phyloP scores from a whole-genome alignment of 1,140 invertebrate species.

The Eufriesea mexicana region DNA sequence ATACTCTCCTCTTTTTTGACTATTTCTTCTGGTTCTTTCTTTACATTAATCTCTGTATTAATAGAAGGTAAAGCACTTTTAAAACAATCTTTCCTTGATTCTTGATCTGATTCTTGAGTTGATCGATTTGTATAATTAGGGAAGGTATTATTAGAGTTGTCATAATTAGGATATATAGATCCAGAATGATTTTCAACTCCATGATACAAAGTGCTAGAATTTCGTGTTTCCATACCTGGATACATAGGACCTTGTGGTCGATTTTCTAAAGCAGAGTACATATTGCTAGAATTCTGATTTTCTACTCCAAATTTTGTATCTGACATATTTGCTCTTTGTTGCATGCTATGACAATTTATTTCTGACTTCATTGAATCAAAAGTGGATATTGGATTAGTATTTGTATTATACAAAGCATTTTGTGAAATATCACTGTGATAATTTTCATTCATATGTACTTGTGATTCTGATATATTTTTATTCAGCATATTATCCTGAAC shows the following conservation, averaged over 20 bases:
- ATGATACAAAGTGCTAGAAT: slow-evolving; percentile 57
- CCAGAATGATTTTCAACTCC: slow-evolving; percentile 52
- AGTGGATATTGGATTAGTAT: slow-evolving; percentile 51
- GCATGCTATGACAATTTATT: slow-evolving; percentile 65
- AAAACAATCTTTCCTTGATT: slow-evolving; percentile 67
- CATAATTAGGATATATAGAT: slow-evolving; percentile 66
- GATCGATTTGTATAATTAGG: slow-evolving; percentile 50
- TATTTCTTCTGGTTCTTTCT: slow-evolving; percentile 68
- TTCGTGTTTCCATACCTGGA: slow-evolving; percentile 67
- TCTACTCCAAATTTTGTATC: slow-evolving; percentile 64
- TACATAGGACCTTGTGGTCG: slow-evolving; percentile 59
- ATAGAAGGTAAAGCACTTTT: slow-evolving; percentile 36
- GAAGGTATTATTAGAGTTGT: slow-evolving; percentile 52
- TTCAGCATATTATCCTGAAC: slow-evolving; percentile 67
- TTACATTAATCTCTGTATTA: slow-evolving; percentile 63
- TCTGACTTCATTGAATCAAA: slow-evolving; percentile 68
- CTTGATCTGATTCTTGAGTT: slow-evolving; percentile 49
- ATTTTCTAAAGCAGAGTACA: slow-evolving; percentile 64
- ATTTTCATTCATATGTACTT: slow-evolving; percentile 58
- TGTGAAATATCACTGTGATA: slow-evolving; percentile 67
- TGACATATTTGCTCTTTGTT: slow-evolving; percentile 43
- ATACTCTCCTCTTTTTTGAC: slow-evolving; percentile 71
- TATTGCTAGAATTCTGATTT: slow-evolving; percentile 47
- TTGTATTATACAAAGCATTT: slow-evolving; percentile 66
- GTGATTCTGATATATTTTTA: slow-evolving; percentile 62